Evolutionary conservation across 2,797 vertebrate species (phyloP), one percentile per base, ranked within the genome.

Genomic region (Gastrophryne carolinensis): DNA sequence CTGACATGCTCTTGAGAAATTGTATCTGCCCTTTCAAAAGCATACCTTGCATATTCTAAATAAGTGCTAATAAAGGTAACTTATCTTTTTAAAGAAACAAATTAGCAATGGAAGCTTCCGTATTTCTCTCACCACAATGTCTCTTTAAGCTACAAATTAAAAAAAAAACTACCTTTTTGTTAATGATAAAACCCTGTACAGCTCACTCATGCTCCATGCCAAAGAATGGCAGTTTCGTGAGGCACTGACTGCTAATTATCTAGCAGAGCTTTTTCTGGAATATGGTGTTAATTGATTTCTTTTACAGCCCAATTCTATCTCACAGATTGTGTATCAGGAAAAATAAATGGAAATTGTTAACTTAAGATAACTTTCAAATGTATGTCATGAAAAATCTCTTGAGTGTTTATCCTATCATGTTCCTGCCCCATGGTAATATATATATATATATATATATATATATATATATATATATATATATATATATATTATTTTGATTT

Each of bases 241-340:
- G 60, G 39, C 27, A 75, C 29, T 58, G 52, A 60, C 72, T 75
- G 62, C 41, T 67, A 75, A 75, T 75, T 75, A 75, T 75, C 41
- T 60, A 50, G 23, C 41, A 67, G 34, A 26, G 41, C 39, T 50
- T 60, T 72, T 66, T 75, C 39, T 58, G 41, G 53, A 60, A 66
- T 47, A 68, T 50, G 21, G 64, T 60, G 54, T 37, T 68, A 61
- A 75, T 67, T 75, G 63, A 68, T 75, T 65, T 75, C 32, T 68
- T 60, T 66, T 52, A 37, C 56, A 61, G 44, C 44, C 60, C 73
- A 68, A 68, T 74, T 27, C 67, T 41, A 68, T 68, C 64, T 39
- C 39, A 39, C 72, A 74, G 52, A 74, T 57, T 64, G 50, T n/a
- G 54, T 63, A 26, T 73, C 53, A 50, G 21, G 44, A 52, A 66